Evolutionary conservation across 2,888 invertebrate species (phyloP).

Genomic region (Cremastobaeus sp.): DNA sequence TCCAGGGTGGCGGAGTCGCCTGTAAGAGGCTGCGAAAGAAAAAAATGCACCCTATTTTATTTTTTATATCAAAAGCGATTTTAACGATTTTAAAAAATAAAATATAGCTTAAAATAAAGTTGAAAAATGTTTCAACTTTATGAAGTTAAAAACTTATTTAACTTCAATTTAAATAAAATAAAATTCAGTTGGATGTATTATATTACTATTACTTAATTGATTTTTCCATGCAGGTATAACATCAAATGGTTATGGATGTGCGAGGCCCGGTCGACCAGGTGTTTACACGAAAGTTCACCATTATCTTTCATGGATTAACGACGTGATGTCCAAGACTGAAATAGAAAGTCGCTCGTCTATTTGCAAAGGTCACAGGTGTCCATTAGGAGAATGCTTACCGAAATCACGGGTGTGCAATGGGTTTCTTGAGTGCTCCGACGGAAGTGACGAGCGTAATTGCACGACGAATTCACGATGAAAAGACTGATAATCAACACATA

Average conservation of each 20-base stretch:
- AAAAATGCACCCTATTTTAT: too few species aligned
- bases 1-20: too few species aligned
- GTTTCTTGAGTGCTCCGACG: slow-evolving; percentile 87
- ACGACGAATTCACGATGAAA: slow-evolving; percentile 59
- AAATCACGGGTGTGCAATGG: slow-evolving; percentile 87
- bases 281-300: slow-evolving; percentile 89
- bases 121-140: too few species aligned
- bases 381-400: slow-evolving; percentile 86
- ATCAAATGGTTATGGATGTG: slow-evolving; percentile 89
- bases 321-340: slow-evolving; percentile 77
- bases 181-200: too few species aligned
- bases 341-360: slow-evolving; percentile 64
- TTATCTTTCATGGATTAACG: slow-evolving; percentile 86
- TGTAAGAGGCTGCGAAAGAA: too few species aligned
- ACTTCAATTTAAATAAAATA: too few species aligned
- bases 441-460: slow-evolving; percentile 86
- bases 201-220: too few species aligned
- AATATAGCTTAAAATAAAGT: too few species aligned
- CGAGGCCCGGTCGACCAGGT: slow-evolving; percentile 87
- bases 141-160: too few species aligned
- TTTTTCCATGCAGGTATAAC: slow-evolving; percentile 85
- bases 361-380: slow-evolving; percentile 86
- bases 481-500: slow-evolving; percentile 60
- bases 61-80: too few species aligned
- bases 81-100: too few species aligned